Evolutionary conservation across 1,140 invertebrate genomes (phyloP).

Genomic region (Drosophila baimaii): DNA sequence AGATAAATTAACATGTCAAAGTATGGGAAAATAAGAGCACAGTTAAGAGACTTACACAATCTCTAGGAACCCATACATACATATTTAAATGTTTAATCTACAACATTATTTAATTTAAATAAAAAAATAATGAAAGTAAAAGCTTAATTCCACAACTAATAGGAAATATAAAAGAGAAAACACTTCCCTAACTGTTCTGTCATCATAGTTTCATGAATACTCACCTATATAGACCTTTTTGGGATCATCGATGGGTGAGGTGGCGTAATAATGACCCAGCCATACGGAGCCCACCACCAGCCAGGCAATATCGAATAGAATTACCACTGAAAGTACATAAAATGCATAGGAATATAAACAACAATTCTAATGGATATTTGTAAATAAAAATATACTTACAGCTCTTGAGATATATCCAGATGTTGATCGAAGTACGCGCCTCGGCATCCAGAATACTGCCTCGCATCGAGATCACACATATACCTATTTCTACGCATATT

Average conservation of each 20-base stretch:
- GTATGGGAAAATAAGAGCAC: too few relatives aligned
- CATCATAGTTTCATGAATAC: slow-evolving; percentile 82
- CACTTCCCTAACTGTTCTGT: too few relatives aligned
- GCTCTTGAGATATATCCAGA: slow-evolving; percentile 92
- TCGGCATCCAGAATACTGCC: slow-evolving; percentile 92
- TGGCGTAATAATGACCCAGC: slow-evolving; percentile 89
- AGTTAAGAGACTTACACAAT: too few relatives aligned
- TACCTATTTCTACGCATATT: slow-evolving; percentile 89
- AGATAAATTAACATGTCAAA: too few relatives aligned
- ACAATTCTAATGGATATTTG: background rate
- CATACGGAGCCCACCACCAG: slow-evolving; percentile 90
- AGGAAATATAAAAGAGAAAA: too few relatives aligned
- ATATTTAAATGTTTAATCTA: too few relatives aligned
- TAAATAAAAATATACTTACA: slow-evolving; percentile 85
- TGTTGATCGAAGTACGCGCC: slow-evolving; percentile 91
- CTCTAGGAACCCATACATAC: too few relatives aligned
- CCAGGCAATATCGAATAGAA: slow-evolving; percentile 91
- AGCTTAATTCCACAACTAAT: too few relatives aligned
- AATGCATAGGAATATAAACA: background rate
- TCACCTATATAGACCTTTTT: slow-evolving; percentile 92
- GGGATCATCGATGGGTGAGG: slow-evolving; percentile 88
- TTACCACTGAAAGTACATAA: slow-evolving; percentile 86
- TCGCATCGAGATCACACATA: slow-evolving; percentile 91
- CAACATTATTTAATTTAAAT: too few relatives aligned
- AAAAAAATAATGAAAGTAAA: too few relatives aligned